Evolutionary conservation across 2,113 vertebrate species (phyloP).

Genomic region (Misgurnus mizolepis): DNA sequence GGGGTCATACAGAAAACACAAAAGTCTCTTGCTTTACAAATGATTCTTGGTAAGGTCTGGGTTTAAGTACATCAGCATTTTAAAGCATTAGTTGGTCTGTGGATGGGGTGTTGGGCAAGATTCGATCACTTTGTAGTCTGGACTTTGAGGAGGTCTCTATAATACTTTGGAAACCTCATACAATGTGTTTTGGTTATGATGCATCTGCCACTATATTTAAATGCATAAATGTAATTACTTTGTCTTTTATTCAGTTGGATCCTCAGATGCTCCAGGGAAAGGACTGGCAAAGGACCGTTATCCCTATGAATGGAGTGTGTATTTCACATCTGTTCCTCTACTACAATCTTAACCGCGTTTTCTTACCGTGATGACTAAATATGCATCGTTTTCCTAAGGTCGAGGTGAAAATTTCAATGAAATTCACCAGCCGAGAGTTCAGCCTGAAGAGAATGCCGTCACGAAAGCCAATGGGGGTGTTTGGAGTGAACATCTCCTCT

Average conservation of each 20-base stretch:
- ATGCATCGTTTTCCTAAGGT: slow-evolving; percentile 72
- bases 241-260: slow-evolving; percentile 82
- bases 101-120: neutral
- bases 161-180: too few species aligned
- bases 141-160: too few species aligned
- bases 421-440: slow-evolving; percentile 96
- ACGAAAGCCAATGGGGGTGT: slow-evolving; percentile 91
- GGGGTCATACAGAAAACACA: slow-evolving; percentile 5
- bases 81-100: neutral
- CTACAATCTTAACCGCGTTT: neutral
- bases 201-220: too few species aligned
- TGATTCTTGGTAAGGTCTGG: slow-evolving; percentile 14
- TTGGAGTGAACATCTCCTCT: slow-evolving; percentile 92
- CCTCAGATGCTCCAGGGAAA: slow-evolving; percentile 88
- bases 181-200: too few species aligned
- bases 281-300: slow-evolving; percentile 95
- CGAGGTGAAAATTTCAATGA: slow-evolving; percentile 94
- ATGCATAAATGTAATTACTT: neutral
- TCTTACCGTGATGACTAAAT: neutral
- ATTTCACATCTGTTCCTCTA: neutral
- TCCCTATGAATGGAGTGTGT: slow-evolving; percentile 95
- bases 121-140: neutral
- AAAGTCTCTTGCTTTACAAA: neutral
- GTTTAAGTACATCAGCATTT: neutral
- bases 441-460: slow-evolving; percentile 94